Conservation (phyloP, 2,797 vertebrate genomes). For the Lepidocolaptes lacrymiger region DNA sequence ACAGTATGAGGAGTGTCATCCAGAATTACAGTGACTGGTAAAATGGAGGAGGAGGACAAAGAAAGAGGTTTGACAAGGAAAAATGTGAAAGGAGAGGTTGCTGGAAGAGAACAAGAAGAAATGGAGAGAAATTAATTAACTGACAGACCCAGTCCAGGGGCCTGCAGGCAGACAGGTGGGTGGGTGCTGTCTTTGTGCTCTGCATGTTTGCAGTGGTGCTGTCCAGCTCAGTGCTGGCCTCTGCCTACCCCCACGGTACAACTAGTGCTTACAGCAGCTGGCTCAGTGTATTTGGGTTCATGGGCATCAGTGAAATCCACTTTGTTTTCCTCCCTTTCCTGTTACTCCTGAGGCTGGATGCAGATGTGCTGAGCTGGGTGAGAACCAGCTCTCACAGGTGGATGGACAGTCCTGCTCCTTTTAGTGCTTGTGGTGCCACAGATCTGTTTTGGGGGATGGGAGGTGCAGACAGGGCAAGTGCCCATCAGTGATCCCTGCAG, state of each 20-base stretch:
- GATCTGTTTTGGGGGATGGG: accelerated
- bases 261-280: neutral
- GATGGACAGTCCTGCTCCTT: neutral
- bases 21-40: neutral
- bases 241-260: neutral
- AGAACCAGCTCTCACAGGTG: neutral
- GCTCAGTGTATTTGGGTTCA: neutral
- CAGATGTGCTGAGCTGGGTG: neutral
- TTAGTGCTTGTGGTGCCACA: neutral
- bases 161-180: neutral
- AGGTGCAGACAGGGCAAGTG: neutral
- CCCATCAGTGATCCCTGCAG: neutral
- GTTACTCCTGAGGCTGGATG: neutral
- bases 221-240: neutral
- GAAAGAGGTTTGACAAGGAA: neutral
- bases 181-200: neutral
- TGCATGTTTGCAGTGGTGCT: neutral
- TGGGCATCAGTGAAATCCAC: neutral
- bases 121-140: neutral
- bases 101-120: neutral
- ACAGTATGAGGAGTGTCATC: neutral
- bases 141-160: neutral
- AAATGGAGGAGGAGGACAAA: neutral
- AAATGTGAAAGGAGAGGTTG: neutral
- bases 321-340: neutral